Percentiles rank a stretch among this genome's conserved stretches.
These are phyloP conservation scores for Solenopsis invicta DNA, from an alignment of 1,140 invertebrate genomes.

Conservation along the genomic window DNA sequence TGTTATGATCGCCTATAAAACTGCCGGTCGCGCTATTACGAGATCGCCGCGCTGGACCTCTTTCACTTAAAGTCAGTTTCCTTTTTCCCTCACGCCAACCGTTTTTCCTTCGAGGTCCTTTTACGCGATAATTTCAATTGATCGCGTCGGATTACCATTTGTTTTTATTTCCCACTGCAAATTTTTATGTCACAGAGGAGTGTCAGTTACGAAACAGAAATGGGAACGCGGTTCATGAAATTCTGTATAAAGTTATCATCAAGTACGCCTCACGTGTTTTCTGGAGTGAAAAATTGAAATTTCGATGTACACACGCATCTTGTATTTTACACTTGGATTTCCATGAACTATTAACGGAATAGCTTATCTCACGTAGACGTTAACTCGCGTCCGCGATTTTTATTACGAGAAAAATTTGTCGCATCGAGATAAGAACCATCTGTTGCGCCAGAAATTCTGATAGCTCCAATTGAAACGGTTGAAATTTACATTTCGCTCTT, in stretches of 20 bases:
- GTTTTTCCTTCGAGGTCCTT: neutral
- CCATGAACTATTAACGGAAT: neutral
- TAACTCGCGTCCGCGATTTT: slow-evolving; percentile 20
- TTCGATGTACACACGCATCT: slow-evolving; percentile 5
- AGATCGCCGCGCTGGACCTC: neutral
- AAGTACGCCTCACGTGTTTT: slow-evolving; percentile 32
- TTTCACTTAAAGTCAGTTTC: slow-evolving; percentile 9
- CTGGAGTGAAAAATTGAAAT: slow-evolving; percentile 59
- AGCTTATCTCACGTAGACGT: slow-evolving; percentile 7
- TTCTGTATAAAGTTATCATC: slow-evolving; percentile 48
- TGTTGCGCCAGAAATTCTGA: slow-evolving; percentile 46
- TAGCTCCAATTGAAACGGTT: slow-evolving; percentile 35
- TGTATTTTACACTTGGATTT: slow-evolving; percentile 63
- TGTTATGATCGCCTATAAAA: slow-evolving; percentile 57
- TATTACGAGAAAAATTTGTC: slow-evolving; percentile 31
- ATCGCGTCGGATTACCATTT: neutral
- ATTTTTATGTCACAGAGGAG: neutral
- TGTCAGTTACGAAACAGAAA: slow-evolving; percentile 32
- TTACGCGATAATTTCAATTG: neutral
- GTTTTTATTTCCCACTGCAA: neutral
- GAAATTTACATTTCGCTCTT: slow-evolving; percentile 19
- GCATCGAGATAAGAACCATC: slow-evolving; percentile 39
- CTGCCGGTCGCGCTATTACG: neutral
- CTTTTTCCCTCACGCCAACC: neutral
- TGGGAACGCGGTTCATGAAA: slow-evolving; percentile 17